phyloP scores from a whole-genome alignment of 1,140 invertebrate genomes.

The Leucophenga varia region DNA sequence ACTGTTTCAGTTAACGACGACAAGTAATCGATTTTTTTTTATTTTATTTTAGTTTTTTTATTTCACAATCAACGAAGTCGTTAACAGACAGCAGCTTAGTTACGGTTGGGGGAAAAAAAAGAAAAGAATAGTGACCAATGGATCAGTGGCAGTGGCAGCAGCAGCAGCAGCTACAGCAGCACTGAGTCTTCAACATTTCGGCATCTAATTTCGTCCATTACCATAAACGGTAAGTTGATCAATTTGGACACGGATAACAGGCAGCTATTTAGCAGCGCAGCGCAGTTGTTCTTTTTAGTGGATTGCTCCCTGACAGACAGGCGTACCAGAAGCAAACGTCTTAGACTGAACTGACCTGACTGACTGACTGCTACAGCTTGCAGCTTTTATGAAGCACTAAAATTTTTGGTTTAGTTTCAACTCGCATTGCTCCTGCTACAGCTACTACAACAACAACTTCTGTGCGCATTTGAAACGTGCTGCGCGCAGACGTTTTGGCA shows the following conservation, averaged over 20 bases:
- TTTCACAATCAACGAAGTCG: neutral
- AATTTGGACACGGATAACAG: slow-evolving; percentile 52
- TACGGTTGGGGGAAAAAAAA: neutral
- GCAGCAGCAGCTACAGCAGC: neutral
- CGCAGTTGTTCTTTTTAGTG: slow-evolving; percentile 1
- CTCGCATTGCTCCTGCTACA: too few relatives aligned
- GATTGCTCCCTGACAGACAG: neutral
- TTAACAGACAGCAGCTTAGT: neutral
- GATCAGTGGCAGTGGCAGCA: neutral
- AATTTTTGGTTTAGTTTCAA: too few relatives aligned
- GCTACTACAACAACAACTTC: too few relatives aligned
- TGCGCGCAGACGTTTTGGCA: too few relatives aligned
- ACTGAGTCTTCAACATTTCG: slow-evolving; percentile 22
- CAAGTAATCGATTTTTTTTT: too few relatives aligned
- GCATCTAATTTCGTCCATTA: slow-evolving; percentile 48
- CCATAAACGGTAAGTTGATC: slow-evolving; percentile 50
- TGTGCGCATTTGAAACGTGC: too few relatives aligned
- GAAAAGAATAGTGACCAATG: neutral
- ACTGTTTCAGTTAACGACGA: neutral
- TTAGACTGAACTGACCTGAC: too few relatives aligned
- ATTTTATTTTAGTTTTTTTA: neutral
- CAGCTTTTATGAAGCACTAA: too few relatives aligned
- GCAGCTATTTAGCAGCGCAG: slow-evolving; percentile 37
- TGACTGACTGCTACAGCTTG: too few relatives aligned
- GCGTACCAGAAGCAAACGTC: too few relatives aligned